Percentiles rank a stretch among this genome's conserved stretches.
phyloP scores from a whole-genome alignment of 92 coral and sea anemone genomes.

The Isaurus tuberculatus region DNA sequence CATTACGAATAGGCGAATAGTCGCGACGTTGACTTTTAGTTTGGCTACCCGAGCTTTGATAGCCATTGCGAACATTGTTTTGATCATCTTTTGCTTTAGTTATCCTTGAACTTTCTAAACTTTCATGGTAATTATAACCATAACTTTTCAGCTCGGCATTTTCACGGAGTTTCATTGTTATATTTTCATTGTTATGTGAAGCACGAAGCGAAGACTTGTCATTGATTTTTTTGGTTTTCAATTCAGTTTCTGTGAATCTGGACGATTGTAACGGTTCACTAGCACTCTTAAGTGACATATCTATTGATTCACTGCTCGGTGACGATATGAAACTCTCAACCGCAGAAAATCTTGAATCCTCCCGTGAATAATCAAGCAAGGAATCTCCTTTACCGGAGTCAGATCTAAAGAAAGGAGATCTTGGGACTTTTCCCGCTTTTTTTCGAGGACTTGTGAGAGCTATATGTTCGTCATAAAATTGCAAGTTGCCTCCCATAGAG shows the following conservation, averaged over 20 bases:
- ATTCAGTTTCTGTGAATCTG: not conserved
- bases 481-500: constrained; percentile 97
- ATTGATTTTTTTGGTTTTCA: not conserved
- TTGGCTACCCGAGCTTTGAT: constrained; percentile 17
- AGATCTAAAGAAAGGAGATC: constrained; percentile 35
- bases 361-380: constrained; percentile 39
- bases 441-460: constrained; percentile 79
- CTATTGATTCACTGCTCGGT: constrained; percentile 39
- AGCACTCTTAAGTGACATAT: constrained; percentile 36
- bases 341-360: constrained; percentile 39
- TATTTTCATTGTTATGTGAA: not conserved
- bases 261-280: not conserved
- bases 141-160: not conserved
- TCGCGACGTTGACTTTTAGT: constrained; percentile 63
- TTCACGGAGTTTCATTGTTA: not conserved
- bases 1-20: constrained; percentile 81
- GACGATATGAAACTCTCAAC: constrained; percentile 36
- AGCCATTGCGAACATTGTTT: not conserved
- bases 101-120: not conserved
- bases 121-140: not conserved
- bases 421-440: constrained; percentile 49
- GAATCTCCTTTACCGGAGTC: constrained; percentile 41
- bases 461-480: constrained; percentile 88
- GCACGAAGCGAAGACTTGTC: not conserved
- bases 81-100: not conserved